These are phyloP conservation scores for Drosophila tani DNA, from an alignment of 1,140 invertebrate species.

Conservation along the genomic window DNA sequence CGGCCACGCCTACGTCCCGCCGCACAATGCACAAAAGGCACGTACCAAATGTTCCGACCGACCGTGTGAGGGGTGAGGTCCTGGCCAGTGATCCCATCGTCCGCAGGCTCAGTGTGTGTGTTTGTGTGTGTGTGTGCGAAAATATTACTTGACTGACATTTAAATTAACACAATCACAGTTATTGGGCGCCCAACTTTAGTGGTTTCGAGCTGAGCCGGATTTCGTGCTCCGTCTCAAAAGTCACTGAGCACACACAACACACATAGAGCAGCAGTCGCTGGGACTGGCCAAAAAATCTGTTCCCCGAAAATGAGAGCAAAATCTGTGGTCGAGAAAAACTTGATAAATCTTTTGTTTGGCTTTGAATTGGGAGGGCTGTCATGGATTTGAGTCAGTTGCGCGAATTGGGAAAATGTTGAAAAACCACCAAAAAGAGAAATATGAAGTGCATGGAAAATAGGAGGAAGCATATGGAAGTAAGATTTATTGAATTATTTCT, in stretches of 20 bases:
- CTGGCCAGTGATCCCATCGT: constrained; percentile 56
- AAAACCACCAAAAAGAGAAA: constrained; percentile 6
- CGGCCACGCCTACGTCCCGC: constrained; percentile 56
- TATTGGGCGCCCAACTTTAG: constrained; percentile 68
- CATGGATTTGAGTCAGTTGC: constrained; percentile 3
- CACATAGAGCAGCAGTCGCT: not conserved
- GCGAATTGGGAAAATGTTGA: constrained; percentile 1
- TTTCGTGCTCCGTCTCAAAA: constrained; percentile 48
- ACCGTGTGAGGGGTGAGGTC: constrained; percentile 1
- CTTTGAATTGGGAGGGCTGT: constrained; percentile 7
- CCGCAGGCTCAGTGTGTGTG: constrained; percentile 13
- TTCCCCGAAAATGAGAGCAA: constrained; percentile 29
- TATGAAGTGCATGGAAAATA: not conserved
- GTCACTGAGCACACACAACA: constrained; percentile 52
- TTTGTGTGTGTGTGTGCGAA: constrained; percentile 64
- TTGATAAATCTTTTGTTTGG: constrained; percentile 66
- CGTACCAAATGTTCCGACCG: constrained; percentile 56
- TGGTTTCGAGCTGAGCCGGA: constrained; percentile 43
- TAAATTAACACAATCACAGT: constrained; percentile 84
- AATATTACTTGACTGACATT: constrained; percentile 84
- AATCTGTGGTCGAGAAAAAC: constrained; percentile 54
- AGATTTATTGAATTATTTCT: not conserved
- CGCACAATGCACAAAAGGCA: constrained; percentile 79
- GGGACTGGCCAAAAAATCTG: constrained; percentile 19
- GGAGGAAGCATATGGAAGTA: not conserved